These are phyloP conservation scores for Aplocera efformata DNA, from an alignment of 2,888 invertebrate species.

Conservation along the genomic window DNA sequence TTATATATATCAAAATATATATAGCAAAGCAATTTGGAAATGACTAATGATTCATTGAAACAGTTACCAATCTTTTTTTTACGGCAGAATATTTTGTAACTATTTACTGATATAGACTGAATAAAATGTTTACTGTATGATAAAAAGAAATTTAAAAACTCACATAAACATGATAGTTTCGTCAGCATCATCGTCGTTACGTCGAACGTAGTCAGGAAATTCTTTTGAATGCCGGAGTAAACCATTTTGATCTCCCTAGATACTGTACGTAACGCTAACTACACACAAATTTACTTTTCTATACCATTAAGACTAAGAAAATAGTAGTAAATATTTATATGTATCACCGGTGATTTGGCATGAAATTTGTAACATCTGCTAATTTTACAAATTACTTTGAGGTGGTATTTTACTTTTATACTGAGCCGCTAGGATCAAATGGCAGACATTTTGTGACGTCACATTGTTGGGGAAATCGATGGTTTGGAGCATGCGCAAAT, in stretches of 20 bases:
- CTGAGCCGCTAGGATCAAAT: conserved; percentile 49
- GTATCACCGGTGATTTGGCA: conserved; percentile 41
- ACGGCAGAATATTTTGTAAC: too few species aligned
- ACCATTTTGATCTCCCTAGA: conserved; percentile 57
- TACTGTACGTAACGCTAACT: conserved; percentile 43
- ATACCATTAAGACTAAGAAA: conserved; percentile 38
- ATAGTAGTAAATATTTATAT: conserved; percentile 25
- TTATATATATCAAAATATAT: too few species aligned
- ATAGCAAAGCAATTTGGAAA: too few species aligned
- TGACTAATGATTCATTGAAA: too few species aligned
- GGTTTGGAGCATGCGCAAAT: conserved; percentile 60
- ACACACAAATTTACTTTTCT: conserved; percentile 34
- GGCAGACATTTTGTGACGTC: conserved; percentile 76
- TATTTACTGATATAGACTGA: background rate
- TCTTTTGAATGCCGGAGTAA: conserved; percentile 47
- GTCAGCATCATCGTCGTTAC: conserved; percentile 43
- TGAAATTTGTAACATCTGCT: conserved; percentile 47
- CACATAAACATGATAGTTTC: conserved; percentile 65
- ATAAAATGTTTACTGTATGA: background rate
- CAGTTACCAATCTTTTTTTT: too few species aligned
- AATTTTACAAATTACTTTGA: conserved; percentile 41
- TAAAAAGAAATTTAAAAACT: conserved; percentile 35
- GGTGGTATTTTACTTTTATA: conserved; percentile 62
- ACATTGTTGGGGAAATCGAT: conserved; percentile 60
- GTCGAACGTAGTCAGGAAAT: conserved; percentile 44